These are phyloP conservation scores for Callaeas wilsoni DNA, from an alignment of 2,113 vertebrate species.

Conservation along the genomic window DNA sequence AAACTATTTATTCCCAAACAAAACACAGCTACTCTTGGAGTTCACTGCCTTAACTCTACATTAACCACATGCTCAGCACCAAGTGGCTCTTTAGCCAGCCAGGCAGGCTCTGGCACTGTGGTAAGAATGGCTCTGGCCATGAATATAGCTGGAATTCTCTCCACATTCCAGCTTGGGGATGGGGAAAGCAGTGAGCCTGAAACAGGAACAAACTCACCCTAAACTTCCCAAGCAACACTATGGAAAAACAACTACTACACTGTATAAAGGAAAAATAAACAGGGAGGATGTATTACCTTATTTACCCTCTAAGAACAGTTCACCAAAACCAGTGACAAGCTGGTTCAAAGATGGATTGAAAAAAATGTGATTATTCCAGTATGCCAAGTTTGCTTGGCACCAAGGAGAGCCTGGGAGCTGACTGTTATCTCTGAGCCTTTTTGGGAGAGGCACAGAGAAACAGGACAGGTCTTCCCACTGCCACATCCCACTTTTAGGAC, in stretches of 20 bases:
- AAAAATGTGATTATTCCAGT: background rate
- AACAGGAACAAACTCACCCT: background rate
- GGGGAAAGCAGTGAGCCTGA: background rate
- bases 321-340: background rate
- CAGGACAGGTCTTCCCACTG: background rate
- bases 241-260: background rate
- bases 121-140: background rate
- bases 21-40: background rate
- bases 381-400: background rate
- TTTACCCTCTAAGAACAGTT: background rate
- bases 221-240: background rate
- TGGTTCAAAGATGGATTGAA: background rate
- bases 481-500: background rate
- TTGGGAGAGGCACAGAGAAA: background rate
- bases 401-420: background rate
- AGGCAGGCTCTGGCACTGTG: accelerated
- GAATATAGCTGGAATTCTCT: background rate
- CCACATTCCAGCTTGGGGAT: background rate
- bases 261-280: background rate
- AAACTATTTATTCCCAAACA: background rate
- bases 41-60: background rate
- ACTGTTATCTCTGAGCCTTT: background rate
- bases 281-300: background rate
- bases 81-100: background rate
- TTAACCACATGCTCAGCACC: background rate